Base-by-base conservation (phyloP, 2,113 vertebrate species). In the Planiliza haematocheilus region DNA sequence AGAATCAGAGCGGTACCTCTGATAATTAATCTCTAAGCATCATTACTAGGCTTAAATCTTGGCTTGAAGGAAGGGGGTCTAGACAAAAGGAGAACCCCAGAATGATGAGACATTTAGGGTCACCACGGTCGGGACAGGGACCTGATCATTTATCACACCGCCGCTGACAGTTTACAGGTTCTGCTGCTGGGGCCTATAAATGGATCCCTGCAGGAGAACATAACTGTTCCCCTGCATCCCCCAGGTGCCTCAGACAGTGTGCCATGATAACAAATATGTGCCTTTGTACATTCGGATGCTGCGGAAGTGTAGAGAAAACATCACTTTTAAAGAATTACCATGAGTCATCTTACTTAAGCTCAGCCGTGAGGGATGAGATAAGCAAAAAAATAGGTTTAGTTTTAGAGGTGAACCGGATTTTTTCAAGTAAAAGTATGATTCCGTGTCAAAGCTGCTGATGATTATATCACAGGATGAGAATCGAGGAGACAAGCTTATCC, bases 211-310 rank as follows among this genome's bases (percentile, higher is more conserved):
- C 39, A 74, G 36, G 11, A 51, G 5, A 39, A 14, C 17, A 57
- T n/a, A 16, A 45, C 4, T 70, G 11, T 63, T 66, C 50, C 24
- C 17, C 59, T 45, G 38, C 45, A 69, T 42, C 37, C 52, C 6
- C 43, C 11, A 43, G 38, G 14, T 13, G 43, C 36, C n/a, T 50
- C 11, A 21, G 38, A 34, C 13, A 52, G 4, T 20, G 3, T 64
- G 16, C 4, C 17, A 49, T 16, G 13, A 18, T 18, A 38, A 17
- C 34, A 43, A 38, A 42, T 11, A 0, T 38, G 41, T 10, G 17
- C 8, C 36, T 8, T 14, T n/a, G n/a, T 37, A 37, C 8, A 1
- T 43, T 43, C 20, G 24, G 24, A 30, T 30, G 2, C 5, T 30
- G 24, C 5, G 5, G 5, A 30, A 30, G 24, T 30, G 24, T 30